Evolutionary conservation across 2,888 invertebrate genomes (phyloP).

Genomic region (Acrobasis suavella): DNA sequence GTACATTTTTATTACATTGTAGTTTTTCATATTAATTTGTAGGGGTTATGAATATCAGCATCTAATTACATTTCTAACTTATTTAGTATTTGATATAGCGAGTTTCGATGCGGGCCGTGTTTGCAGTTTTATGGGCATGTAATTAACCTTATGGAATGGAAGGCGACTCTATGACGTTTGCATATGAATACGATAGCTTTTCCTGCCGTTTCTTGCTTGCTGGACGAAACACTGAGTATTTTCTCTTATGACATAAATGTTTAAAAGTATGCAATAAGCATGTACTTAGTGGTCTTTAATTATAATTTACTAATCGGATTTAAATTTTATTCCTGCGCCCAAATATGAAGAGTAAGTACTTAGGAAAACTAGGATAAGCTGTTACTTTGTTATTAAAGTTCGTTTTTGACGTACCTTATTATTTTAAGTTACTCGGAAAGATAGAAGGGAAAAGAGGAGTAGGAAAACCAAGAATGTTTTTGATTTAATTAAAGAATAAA

Average conservation of each 20-base stretch:
- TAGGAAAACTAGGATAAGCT: background rate
- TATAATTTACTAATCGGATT: too few species aligned
- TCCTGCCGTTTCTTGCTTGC: background rate
- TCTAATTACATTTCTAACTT: background rate
- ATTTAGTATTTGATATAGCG: background rate
- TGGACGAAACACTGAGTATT: too few species aligned
- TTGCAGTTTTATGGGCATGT: background rate
- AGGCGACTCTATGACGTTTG: background rate
- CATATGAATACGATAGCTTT: background rate
- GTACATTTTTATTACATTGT: background rate
- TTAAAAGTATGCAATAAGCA: background rate
- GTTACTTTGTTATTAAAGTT: too few species aligned
- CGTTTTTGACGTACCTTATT: too few species aligned
- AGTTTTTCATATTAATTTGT: background rate
- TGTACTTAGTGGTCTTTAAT: too few species aligned
- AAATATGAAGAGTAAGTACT: background rate
- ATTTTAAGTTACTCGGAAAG: too few species aligned
- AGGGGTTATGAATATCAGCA: constrained; percentile 10
- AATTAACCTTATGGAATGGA: background rate
- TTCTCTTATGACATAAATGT: too few species aligned
- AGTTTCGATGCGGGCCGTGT: background rate
- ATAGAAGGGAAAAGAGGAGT: too few species aligned
- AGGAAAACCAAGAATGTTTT: too few species aligned
- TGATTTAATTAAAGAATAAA: too few species aligned
- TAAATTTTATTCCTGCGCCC: too few species aligned